Evolutionary conservation across 2,797 vertebrate genomes (phyloP), one percentile per base, ranked within the genome.

Genomic region (Anisognathus igniventris): DNA sequence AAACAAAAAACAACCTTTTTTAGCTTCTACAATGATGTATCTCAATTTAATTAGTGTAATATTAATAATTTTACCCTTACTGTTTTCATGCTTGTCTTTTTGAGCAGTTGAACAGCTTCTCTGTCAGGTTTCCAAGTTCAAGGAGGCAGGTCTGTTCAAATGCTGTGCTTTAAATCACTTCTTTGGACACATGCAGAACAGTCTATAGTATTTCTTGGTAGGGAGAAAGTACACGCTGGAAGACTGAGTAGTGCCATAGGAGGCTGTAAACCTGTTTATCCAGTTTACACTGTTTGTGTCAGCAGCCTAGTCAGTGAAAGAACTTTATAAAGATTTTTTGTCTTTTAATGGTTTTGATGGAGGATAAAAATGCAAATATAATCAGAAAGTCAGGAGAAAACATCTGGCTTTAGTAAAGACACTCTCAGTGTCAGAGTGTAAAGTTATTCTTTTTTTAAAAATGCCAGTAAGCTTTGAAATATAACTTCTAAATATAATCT

Each of bases 181-280:
- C 10, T 68, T 73, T 33, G 15, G 27, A 42, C 62, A 44, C 3
- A 2, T 25, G 31, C 28, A 48, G 57, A 93, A 8, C 16, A 47
- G n/a, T 74, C 81, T 37, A 16, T 66, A n/a, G 8, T 74, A 16
- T 79, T 79, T 57, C 48, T 61, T 79, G 37, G 25, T 1, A 57
- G 42, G n/a, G 15, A 89, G 53, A 53, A 75, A 40, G 23, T 35
- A 53, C 10, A 0, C 5, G 1, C 28, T 81, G 44, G 22, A 65
- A 78, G 30, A 10, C 44, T 44, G 61, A 47, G 15, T 50, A 67
- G 50, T 77, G 65, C 48, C 8, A 25, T 30, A 22, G 45, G 53
- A 96, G 19, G 17, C 75, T 80, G 17, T 74, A 91, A 94, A 93
- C 94, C 81, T 87, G 93, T 92, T 89, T 40, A 74, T 92, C 92